Evolutionary conservation across 1,140 invertebrate genomes (phyloP).

Genomic region (Eueides isabella): DNA sequence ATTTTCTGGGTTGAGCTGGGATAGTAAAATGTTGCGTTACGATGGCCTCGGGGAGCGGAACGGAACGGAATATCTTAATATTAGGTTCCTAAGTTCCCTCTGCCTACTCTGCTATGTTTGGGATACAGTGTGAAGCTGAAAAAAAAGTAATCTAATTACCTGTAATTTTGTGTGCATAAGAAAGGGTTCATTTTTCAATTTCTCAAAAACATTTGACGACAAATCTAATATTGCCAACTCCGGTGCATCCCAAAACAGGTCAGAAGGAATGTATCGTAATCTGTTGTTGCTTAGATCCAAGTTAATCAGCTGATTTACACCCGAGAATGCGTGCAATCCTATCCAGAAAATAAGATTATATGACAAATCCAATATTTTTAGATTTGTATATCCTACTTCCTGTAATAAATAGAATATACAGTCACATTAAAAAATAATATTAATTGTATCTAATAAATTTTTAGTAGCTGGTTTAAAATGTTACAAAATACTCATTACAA

Average conservation of each 20-base stretch:
- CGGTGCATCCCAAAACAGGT: slow-evolving; percentile 75
- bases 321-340: slow-evolving; percentile 74
- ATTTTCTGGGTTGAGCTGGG: too few relatives aligned
- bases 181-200: slow-evolving; percentile 72
- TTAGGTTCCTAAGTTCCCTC: too few relatives aligned
- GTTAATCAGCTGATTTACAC: slow-evolving; percentile 62
- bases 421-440: background rate
- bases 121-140: too few relatives aligned
- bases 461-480: background rate
- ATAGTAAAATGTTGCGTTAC: too few relatives aligned
- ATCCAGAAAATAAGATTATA: slow-evolving; percentile 80
- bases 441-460: background rate
- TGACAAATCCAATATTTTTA: slow-evolving; percentile 70
- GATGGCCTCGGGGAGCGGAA: too few relatives aligned
- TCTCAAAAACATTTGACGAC: slow-evolving; percentile 75
- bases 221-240: slow-evolving; percentile 66
- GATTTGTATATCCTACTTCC: slow-evolving; percentile 64
- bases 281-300: slow-evolving; percentile 73
- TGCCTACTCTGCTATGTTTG: too few relatives aligned
- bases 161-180: slow-evolving; percentile 70
- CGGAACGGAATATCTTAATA: too few relatives aligned
- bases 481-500: too few relatives aligned
- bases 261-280: slow-evolving; percentile 64
- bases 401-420: slow-evolving; percentile 45
- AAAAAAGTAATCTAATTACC: slow-evolving; percentile 40